Conservation (phyloP, 2,797 vertebrate genomes). For the Oreochromis grahami region DNA sequence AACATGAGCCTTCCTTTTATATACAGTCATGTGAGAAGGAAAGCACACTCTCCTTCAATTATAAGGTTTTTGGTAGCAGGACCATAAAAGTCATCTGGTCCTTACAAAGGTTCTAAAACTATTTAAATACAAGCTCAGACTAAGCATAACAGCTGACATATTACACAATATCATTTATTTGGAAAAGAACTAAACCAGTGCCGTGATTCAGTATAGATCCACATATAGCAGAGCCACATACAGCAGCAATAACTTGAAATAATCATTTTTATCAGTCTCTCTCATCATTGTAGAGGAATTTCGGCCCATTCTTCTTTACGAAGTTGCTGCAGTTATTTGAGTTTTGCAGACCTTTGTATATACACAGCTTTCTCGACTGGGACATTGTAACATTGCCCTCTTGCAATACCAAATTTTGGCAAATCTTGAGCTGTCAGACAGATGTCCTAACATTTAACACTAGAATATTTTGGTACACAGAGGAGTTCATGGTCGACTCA, state of each 20-base stretch:
- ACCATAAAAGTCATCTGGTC: neutral
- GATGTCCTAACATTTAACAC: neutral
- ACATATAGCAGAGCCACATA: neutral
- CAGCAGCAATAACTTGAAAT: neutral
- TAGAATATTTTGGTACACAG: neutral
- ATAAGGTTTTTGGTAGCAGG: neutral
- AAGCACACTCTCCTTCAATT: neutral
- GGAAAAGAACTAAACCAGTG: neutral
- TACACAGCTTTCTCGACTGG: neutral
- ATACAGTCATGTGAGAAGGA: neutral
- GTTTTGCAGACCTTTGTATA: no score
- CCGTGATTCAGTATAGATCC: neutral
- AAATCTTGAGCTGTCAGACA: neutral
- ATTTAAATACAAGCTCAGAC: neutral
- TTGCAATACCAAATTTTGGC: neutral
- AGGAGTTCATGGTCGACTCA: neutral
- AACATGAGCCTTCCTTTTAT: neutral
- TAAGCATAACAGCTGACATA: neutral
- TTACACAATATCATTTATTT: neutral
- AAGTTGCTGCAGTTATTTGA: no score
- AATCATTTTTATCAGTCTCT: neutral
- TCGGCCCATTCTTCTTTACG: no score
- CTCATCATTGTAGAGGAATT: no score
- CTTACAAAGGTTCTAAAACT: neutral
- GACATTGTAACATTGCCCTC: neutral